These are phyloP conservation scores for Zoanthus solanderi DNA, from an alignment of 92 coral and sea anemone genomes.

Conservation along the genomic window DNA sequence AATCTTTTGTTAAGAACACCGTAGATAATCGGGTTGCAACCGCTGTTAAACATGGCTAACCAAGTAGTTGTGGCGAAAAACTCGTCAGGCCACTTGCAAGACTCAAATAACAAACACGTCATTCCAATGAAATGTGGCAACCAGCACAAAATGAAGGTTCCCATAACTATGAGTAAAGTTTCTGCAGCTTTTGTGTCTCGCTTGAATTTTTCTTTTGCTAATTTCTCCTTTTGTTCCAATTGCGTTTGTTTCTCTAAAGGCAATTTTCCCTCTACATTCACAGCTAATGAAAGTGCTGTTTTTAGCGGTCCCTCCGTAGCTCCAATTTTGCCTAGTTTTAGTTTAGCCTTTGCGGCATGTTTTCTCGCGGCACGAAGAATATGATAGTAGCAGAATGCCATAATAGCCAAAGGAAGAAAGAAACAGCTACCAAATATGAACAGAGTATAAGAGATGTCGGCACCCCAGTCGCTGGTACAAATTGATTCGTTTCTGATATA, in stretches of 20 bases:
- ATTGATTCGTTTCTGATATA: conserved; percentile 86
- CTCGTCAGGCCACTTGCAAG: conserved; percentile 84
- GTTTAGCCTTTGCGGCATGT: conserved; percentile 65
- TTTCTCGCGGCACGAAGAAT: conserved; percentile 83
- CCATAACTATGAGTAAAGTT: conserved; percentile 86
- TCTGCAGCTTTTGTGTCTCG: conserved; percentile 86
- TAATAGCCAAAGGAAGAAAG: conserved; percentile 72
- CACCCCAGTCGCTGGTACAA: conserved; percentile 88
- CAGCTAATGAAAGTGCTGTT: conserved; percentile 72
- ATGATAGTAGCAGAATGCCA: conserved; percentile 80
- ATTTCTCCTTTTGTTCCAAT: conserved; percentile 58
- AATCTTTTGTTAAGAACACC: conserved; percentile 87
- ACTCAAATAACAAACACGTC: conserved; percentile 79
- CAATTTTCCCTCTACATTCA: conserved; percentile 32
- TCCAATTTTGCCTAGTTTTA: conserved; percentile 71
- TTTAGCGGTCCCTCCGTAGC: conserved; percentile 63
- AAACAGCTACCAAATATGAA: conserved; percentile 82
- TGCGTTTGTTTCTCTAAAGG: conserved; percentile 50
- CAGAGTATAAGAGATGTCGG: conserved; percentile 75
- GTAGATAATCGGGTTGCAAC: conserved; percentile 87
- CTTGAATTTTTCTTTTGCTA: conserved; percentile 72
- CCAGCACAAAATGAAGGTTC: conserved; percentile 88
- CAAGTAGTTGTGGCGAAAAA: conserved; percentile 92
- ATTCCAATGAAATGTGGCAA: conserved; percentile 89
- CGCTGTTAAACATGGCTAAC: conserved; percentile 92